Base-by-base conservation (phyloP, 2,888 invertebrate species). In the Atrina japonica region DNA sequence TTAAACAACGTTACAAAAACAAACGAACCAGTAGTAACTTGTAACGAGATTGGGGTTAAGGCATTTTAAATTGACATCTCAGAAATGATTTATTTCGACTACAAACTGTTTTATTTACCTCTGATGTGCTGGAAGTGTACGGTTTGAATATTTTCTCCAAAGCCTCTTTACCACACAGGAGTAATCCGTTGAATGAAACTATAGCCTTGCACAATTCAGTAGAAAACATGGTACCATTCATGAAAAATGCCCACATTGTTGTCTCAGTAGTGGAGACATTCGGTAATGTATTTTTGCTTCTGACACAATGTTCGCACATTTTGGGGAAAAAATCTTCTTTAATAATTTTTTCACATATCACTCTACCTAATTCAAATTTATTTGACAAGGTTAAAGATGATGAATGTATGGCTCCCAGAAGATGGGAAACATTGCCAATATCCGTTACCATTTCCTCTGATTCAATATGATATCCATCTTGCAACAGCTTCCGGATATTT, bases 201-300 rank as follows among this genome's bases (percentile, higher is more conserved):
- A 61, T 14, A 11, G 29, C 29, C 23, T 30, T n/a, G 16, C 30
- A 41, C 14, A 61, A 25, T 29, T 61, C 61, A 49, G 29, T 9
- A 9, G 30, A 35, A 35, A 47, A 47, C 30, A 61, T 49, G 11
- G 61, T 30, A 7, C 35, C 29, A n/a, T 35, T 30, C 49, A 49
- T 49, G 16, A 61, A 61, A 9, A 61, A 49, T 5, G 14, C n/a
- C 61, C 61, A 61, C n/a, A 61, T 14, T 3, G n/a, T 49, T 35
- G 21, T 0, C 23, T 56, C 56, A 0, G 21, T 23, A 5, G 6
- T 2, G 2, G 35, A n/a, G 7, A 41, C 25, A 29, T 18, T 18
- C 18, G 56, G 40, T 6, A 56, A 35, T 2, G 21, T 21, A 14
- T 56, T 56, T 11, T 14, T 25, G 7, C 35, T 30, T 21, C 40